These are phyloP conservation scores for Passer montanus DNA, from an alignment of 2,113 vertebrate species.

Conservation along the genomic window DNA sequence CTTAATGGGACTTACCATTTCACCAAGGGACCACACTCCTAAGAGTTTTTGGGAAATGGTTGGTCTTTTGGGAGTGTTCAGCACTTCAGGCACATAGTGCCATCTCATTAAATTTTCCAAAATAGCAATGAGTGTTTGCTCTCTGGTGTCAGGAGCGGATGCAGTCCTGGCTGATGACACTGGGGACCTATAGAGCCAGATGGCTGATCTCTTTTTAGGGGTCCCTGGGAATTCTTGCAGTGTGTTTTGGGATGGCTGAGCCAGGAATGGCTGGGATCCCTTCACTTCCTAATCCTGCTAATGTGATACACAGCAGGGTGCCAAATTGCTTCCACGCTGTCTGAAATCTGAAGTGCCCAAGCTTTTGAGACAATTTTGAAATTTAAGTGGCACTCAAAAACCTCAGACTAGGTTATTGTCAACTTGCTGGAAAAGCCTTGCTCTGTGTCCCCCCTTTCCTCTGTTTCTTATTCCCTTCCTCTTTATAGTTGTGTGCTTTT, in stretches of 20 bases:
- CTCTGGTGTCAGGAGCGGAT: neutral
- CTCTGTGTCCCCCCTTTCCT: neutral
- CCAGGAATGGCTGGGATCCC: neutral
- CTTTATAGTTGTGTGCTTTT: neutral
- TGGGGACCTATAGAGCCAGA: fast-evolving
- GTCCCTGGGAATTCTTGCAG: neutral
- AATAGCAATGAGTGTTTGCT: neutral
- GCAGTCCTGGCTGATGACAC: neutral
- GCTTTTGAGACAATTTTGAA: neutral
- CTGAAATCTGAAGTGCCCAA: neutral
- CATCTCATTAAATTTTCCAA: neutral
- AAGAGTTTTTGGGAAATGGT: neutral
- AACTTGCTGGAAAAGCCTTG: neutral
- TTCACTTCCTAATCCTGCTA: neutral
- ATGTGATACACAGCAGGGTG: neutral
- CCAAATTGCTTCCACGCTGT: neutral
- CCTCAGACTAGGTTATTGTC: neutral
- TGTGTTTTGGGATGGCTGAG: neutral
- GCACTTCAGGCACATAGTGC: neutral
- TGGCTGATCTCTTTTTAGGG: neutral
- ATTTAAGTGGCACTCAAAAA: neutral
- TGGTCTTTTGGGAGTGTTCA: neutral
- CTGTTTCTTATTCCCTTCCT: neutral
- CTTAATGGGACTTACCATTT: neutral
- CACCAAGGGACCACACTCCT: neutral